A percentile compares a stretch with the other conserved stretches of the same genome.
Conservation (phyloP, 2,113 vertebrate species). For the Tragelaphus buxtoni region DNA sequence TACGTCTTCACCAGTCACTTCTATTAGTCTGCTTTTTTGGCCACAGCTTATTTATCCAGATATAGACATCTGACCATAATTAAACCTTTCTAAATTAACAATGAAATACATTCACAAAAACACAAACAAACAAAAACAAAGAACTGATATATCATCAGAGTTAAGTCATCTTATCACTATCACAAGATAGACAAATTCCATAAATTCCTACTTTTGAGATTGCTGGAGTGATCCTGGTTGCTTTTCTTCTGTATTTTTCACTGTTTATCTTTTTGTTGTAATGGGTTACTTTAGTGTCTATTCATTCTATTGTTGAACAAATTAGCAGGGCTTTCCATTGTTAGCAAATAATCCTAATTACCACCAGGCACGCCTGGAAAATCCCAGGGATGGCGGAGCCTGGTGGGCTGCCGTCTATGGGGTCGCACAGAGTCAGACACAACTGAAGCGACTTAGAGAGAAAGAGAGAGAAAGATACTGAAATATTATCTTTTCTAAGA, state of each 20-base stretch:
- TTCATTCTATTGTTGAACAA: neutral
- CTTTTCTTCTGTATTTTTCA: no score
- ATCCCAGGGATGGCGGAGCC: no score
- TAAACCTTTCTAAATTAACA: neutral
- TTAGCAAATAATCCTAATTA: neutral
- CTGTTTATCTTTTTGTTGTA: no score
- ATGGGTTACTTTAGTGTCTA: neutral
- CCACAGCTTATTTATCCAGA: neutral
- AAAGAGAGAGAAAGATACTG: neutral
- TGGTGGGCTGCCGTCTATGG: no score
- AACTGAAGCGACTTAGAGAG: no score
- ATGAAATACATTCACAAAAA: neutral
- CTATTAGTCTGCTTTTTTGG: neutral
- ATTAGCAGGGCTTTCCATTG: neutral
- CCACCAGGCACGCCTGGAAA: neutral
- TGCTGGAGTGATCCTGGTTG: no score
- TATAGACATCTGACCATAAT: accelerated
- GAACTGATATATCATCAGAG: no score
- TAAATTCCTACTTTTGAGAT: no score
- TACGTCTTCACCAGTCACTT: neutral
- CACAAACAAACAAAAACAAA: neutral
- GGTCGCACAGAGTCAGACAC: no score
- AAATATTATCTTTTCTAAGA: neutral
- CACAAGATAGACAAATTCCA: no score
- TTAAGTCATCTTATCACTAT: no score